Evolutionary conservation across 1,140 invertebrate species (phyloP), one percentile per base, ranked within the genome.

Genomic region (Drosophila parvula): DNA sequence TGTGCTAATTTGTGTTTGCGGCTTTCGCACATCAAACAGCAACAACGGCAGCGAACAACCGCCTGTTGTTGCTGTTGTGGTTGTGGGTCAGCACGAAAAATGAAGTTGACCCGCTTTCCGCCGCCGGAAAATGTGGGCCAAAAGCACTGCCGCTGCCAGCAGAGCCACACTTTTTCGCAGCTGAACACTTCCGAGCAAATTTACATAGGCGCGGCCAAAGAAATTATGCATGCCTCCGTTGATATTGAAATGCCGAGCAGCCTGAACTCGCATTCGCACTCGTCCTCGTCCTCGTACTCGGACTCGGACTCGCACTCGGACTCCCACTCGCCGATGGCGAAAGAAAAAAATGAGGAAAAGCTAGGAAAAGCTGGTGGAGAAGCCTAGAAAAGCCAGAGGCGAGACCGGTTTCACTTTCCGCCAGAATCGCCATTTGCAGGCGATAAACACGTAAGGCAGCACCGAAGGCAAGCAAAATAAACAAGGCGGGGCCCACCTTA

Each of bases 1-100:
- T 79, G 79, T 78, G 84, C 84, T 89, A 89, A 88, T 89, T 88
- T 88, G 83, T 88, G 68, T 83, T 89, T 83, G 83, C 74, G 84
- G 83, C 73, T 88, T 74, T 84, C 61, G 74, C 84, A 81, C 79
- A 85, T 79, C 78, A 86, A 71, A 63, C 71, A 78, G 62, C 68
- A 71, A 48, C 59, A 68, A 55, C 53, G 58, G 38, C 50, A 64
- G 41, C 70, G 38, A 53, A 45, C 63, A 58, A 71, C 64, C 74
- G 74, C 58, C 62, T 80, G 62, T 74, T 68, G 57, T 76, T 61
- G 78, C 60, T 62, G 58, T 64, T 81, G 63, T 62, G 58, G 79
- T 68, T 78, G 79, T 78, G 74, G 79, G 83, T 88, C 84, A 88
- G 74, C 69, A 88, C 74, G 65, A 89, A 80, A 88, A 88, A 88